phyloP scores from a whole-genome alignment of 2,797 vertebrate species.

The Neosilurus hyrtlii region DNA sequence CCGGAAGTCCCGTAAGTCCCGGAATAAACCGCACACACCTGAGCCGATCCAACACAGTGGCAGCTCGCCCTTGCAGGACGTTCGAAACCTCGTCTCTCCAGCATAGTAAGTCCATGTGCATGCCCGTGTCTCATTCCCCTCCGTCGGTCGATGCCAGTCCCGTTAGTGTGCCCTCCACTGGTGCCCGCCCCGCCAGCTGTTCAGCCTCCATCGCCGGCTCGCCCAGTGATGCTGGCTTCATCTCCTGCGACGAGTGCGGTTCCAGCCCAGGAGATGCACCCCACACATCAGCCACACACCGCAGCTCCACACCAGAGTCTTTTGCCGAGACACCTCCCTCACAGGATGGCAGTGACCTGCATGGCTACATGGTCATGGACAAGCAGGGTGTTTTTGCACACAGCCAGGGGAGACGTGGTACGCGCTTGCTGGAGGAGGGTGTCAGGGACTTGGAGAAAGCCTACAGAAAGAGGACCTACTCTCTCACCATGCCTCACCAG shows the following conservation, averaged over 20 bases:
- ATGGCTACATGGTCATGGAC: constrained; percentile 93
- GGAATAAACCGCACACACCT: constrained; percentile 79
- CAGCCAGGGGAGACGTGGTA: constrained; percentile 67
- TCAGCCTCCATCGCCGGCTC: constrained; percentile 90
- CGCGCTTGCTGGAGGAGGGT: constrained; percentile 59
- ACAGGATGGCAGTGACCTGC: constrained; percentile 77
- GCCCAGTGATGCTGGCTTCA: constrained; percentile 89
- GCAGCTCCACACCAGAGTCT: constrained; percentile 90
- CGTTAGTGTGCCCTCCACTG: constrained; percentile 80
- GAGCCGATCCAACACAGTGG: constrained; percentile 85
- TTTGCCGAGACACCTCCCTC: constrained; percentile 85
- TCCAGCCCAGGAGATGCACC: constrained; percentile 83
- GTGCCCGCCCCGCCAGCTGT: constrained; percentile 85
- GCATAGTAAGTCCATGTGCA: constrained; percentile 90
- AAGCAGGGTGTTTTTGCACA: constrained; percentile 68
- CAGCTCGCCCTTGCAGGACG: constrained; percentile 69
- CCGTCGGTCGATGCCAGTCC: constrained; percentile 79
- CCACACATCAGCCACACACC: constrained; percentile 73
- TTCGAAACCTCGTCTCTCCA: constrained; percentile 78
- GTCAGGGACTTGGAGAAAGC: constrained; percentile 72
- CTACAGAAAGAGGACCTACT: constrained; percentile 89
- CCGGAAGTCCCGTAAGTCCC: constrained; percentile 87
- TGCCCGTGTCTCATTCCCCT: constrained; percentile 86
- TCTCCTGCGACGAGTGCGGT: constrained; percentile 90
- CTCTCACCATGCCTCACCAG: constrained; percentile 86